A percentile compares a stretch with the other conserved stretches of the same genome.
Conservation (phyloP, 2,888 invertebrate species). For the Alloplasta piceator region DNA sequence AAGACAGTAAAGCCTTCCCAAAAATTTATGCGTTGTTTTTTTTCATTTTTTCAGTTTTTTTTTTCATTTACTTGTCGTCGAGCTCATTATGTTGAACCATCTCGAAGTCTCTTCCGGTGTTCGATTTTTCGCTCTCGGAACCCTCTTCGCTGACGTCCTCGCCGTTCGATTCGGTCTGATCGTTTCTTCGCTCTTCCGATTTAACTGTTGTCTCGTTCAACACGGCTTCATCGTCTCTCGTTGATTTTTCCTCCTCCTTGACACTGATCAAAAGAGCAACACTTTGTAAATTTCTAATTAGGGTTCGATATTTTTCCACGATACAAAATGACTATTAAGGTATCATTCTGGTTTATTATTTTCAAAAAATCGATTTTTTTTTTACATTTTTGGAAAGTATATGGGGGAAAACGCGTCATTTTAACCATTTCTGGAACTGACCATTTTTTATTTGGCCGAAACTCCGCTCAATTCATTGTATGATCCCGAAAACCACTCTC, state of each 20-base stretch:
- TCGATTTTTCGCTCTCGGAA: constrained; percentile 93
- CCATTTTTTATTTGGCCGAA: no score
- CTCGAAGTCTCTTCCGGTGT: constrained; percentile 94
- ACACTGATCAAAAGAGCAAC: constrained; percentile 32
- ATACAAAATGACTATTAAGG: no score
- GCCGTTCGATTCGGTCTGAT: constrained; percentile 69
- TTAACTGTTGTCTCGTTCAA: constrained; percentile 44
- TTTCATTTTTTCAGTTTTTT: constrained; percentile 11
- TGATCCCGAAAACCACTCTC: no score
- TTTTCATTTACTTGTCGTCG: constrained; percentile 67
- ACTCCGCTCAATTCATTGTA: no score
- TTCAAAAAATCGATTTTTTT: no score
- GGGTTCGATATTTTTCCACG: no score
- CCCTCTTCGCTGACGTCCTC: constrained; percentile 82
- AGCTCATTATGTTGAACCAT: constrained; percentile 88
- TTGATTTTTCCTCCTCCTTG: constrained; percentile 70
- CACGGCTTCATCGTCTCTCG: constrained; percentile 29
- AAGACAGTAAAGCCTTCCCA: constrained; percentile 1
- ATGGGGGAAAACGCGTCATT: no score
- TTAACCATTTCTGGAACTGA: no score
- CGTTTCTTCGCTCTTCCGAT: constrained; percentile 53
- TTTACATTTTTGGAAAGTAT: no score
- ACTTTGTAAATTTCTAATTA: no score
- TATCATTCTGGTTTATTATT: no score
- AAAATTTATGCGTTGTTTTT: not conserved